Conservation (phyloP, 2,113 vertebrate genomes). For the Callaeas wilsoni region DNA sequence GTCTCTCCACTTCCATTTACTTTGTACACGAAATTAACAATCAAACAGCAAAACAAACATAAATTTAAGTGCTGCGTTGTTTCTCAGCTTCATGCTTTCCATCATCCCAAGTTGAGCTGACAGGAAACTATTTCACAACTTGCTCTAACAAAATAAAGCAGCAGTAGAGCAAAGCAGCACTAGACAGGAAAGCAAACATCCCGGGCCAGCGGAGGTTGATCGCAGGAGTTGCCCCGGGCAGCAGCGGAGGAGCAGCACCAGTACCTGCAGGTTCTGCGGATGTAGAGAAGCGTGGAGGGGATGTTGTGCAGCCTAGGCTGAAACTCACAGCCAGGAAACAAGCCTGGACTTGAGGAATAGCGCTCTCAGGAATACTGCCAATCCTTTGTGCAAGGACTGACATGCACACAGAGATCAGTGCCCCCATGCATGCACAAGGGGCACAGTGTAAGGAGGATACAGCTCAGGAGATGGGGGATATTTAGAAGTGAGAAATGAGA, state of each 20-base stretch:
- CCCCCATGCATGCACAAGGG: fast-evolving
- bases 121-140: not conserved
- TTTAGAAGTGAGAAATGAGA: not conserved
- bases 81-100: not conserved
- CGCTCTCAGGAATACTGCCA: not conserved
- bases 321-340: not conserved
- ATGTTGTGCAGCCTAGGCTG: not conserved
- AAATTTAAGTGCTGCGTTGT: not conserved
- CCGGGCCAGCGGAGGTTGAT: fast-evolving
- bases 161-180: not conserved
- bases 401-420: not conserved
- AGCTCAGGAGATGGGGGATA: not conserved
- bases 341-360: not conserved
- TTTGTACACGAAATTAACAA: not conserved
- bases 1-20: not conserved
- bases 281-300: not conserved
- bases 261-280: not conserved
- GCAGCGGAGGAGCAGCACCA: not conserved
- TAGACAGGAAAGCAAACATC: not conserved
- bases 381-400: not conserved
- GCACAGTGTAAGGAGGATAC: not conserved
- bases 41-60: not conserved
- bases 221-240: fast-evolving
- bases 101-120: not conserved
- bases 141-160: not conserved